These are phyloP conservation scores for Eumacrocentrus americanus DNA, from an alignment of 2,888 invertebrate genomes.

Conservation along the genomic window DNA sequence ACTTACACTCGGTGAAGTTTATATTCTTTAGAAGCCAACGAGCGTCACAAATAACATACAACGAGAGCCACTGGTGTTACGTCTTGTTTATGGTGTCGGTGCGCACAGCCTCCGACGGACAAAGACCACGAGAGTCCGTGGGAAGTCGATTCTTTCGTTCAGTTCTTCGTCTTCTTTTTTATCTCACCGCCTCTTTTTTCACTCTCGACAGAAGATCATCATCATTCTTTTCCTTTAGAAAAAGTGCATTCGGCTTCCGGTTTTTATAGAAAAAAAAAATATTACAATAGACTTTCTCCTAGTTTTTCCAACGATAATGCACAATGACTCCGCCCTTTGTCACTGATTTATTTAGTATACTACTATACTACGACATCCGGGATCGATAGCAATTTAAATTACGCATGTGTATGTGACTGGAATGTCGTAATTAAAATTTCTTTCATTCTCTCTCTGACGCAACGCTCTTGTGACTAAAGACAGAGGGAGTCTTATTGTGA, in stretches of 20 bases:
- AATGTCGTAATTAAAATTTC: too few relatives aligned
- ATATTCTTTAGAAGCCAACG: neutral
- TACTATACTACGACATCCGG: neutral
- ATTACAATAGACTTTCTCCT: neutral
- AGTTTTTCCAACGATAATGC: too few relatives aligned
- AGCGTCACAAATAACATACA: constrained; percentile 7
- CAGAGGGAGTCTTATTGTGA: too few relatives aligned
- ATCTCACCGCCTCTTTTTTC: neutral
- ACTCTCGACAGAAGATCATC: too few relatives aligned
- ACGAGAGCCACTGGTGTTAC: constrained; percentile 10
- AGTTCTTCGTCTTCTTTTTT: neutral
- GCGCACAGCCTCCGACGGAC: neutral
- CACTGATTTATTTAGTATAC: neutral
- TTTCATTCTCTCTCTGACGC: neutral
- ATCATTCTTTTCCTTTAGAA: too few relatives aligned
- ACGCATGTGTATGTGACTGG: too few relatives aligned
- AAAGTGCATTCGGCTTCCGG: too few relatives aligned
- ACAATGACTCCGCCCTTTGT: neutral
- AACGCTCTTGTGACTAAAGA: too few relatives aligned
- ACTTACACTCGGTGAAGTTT: neutral
- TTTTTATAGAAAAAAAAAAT: too few relatives aligned
- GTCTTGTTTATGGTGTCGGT: constrained; percentile 10
- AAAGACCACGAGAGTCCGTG: neutral
- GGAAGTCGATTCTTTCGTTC: neutral
- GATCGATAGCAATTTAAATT: neutral